Evolutionary conservation across 2,113 vertebrate genomes (phyloP), one percentile per base, ranked within the genome.

Genomic region (Otolemur garnettii): DNA sequence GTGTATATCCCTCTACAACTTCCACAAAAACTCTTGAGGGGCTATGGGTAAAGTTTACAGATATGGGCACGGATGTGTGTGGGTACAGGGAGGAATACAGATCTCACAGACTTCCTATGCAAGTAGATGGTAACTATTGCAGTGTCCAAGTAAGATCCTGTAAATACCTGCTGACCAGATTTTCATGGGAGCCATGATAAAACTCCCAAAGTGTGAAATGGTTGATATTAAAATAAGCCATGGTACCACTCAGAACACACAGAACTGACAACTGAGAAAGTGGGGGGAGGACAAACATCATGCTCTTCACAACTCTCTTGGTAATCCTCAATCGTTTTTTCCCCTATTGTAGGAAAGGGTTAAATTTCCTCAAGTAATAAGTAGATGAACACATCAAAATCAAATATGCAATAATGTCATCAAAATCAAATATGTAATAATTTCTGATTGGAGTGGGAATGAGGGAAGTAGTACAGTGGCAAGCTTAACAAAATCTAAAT

Each of bases 381-480:
- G 18, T 66, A 94, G 68, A 80, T 55, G 30, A 45, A 50, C 12
- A 94, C 38, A 74, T 53, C 53, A 71, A 92, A 96, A 93, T 69
- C 24, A 85, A 94, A 75, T 68, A 95, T 50, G 22, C 84, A 95
- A 81, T 57, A 50, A 94, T 9, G 91, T 88, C 64, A 9, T 45
- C 53, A 72, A 92, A 96, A 93, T 69, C 24, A 85, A 94, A 75
- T 68, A 95, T 50, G 22, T 82, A 95, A 81, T 57, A 50, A 94
- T 9, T 93, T 88, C 68, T 96, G n/a, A 97, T 79, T 68, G 22
- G 66, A 86, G 6, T 69, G 38, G 66, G 11, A 79, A 83, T 69
- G 71, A 93, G 38, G 57, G 7, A 87, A 75, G 17, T 74, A 50
- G 38, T 28, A n/a, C n/a, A 79, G 4, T 28, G 28, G n/a, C n/a